Evolutionary conservation across 2,113 vertebrate species (phyloP), one percentile per base, ranked within the genome.

Genomic region (Albula goreensis): DNA sequence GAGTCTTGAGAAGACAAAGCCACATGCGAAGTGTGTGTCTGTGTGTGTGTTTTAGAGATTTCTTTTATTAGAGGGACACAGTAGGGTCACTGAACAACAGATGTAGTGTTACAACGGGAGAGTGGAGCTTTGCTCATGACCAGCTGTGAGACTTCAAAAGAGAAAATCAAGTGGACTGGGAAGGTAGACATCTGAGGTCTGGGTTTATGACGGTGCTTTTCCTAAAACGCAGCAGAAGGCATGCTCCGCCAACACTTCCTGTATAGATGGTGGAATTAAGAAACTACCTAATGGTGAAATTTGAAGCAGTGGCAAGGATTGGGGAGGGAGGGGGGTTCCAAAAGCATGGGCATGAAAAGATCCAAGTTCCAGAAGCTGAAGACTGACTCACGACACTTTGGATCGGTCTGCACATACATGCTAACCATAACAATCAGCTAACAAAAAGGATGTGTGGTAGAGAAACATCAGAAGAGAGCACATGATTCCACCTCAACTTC

Each of bases 81-180:
- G 19, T 2, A 31, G n/a, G 60, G 60, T 10, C n/a, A 31, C n/a
- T n/a, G 70, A 56, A 12, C 6, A 56, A 12, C 7, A 12, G 53
- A 74, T 74, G n/a, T 74, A 31, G 22, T 74, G n/a, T 25, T 8
- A 74, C 87, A 50, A 70, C 70, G 52, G 85, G 88, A 66, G 85
- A 84, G 80, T 87, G 50, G 82, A 86, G 74, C 87, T 78, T 88
- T 82, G 82, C 48, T 87, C 66, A 89, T 91, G 86, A 82, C 89
- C 63, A 89, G 90, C 86, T 88, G 63, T 22, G 22, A 57, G 79
- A 92, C 93, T 93, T 94, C 92, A 94, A 95, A 93, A 82, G 88
- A 90, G 89, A 83, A 31, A 8, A n/a, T 10, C 85, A 83, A n/a
- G 82, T 84, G 87, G 85, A 22, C 48, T 87, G 86, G 85, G 85